Conservation (phyloP, 2,888 invertebrate genomes). For the Notodonta dromedarius region DNA sequence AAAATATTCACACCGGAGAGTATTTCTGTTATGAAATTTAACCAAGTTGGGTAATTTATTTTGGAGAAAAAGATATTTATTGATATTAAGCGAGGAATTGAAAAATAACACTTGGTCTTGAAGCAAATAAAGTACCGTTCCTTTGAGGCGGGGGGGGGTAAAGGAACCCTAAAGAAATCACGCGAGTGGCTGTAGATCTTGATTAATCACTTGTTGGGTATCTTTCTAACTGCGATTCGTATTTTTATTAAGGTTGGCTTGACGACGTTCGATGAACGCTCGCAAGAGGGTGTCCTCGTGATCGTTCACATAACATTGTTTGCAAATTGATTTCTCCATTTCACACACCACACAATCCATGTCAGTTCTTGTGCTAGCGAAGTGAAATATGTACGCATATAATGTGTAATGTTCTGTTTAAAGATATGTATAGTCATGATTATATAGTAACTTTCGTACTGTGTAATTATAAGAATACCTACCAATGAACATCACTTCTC, state of each 20-base stretch:
- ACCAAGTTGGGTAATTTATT: slow-evolving; percentile 25
- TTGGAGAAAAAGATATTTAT: slow-evolving; percentile 19
- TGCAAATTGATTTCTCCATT: slow-evolving; percentile 28
- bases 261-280: no score
- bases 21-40: slow-evolving; percentile 18
- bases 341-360: slow-evolving; percentile 15
- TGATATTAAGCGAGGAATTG: slow-evolving; percentile 8
- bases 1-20: slow-evolving; percentile 6
- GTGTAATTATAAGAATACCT: no score
- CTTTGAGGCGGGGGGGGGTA: background rate
- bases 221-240: slow-evolving; percentile 5
- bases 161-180: slow-evolving; percentile 7
- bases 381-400: background rate
- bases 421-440: no score
- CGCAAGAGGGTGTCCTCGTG: background rate
- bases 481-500: no score
- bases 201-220: slow-evolving; percentile 4
- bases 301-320: slow-evolving; percentile 8
- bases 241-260: background rate
- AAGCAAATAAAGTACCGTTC: slow-evolving; percentile 7
- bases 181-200: background rate
- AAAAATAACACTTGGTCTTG: background rate
- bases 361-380: slow-evolving; percentile 9
- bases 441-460: no score
- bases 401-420: background rate